Evolutionary conservation across 1,140 invertebrate genomes (phyloP).

Genomic region (Brachionus koreanus): DNA sequence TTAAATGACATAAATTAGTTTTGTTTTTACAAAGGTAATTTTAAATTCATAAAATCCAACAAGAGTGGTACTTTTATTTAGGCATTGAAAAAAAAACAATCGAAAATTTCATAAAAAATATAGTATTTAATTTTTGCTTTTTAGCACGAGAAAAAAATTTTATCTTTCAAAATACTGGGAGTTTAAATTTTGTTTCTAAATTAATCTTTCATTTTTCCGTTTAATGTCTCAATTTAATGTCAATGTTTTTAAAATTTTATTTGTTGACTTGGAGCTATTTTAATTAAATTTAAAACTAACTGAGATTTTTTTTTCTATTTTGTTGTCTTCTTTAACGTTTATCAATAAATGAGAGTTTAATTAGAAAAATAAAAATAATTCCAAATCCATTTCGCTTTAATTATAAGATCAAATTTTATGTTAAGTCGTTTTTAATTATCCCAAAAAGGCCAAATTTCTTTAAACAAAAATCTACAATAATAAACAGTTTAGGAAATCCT

Average conservation of each 20-base stretch:
- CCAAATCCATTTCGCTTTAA: neutral
- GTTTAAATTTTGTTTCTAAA: too few species aligned
- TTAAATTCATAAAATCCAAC: neutral
- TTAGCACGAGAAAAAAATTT: too few species aligned
- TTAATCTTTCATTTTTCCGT: too few species aligned
- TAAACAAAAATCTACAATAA: neutral
- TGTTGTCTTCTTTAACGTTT: neutral
- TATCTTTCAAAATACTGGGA: too few species aligned
- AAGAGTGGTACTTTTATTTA: neutral
- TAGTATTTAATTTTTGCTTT: too few species aligned
- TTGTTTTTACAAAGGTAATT: neutral
- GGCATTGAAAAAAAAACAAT: too few species aligned
- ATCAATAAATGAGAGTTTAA: neutral
- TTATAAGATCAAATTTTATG: slow-evolving; percentile 8
- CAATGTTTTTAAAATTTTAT: neutral
- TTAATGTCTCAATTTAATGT: too few species aligned
- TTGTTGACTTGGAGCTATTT: neutral
- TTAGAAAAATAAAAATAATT: neutral
- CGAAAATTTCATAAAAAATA: too few species aligned
- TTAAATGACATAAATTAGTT: neutral
- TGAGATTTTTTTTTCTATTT: neutral
- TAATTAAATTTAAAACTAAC: neutral
- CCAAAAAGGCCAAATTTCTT: neutral
- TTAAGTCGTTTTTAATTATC: slow-evolving; percentile 33
- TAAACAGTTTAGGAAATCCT: slow-evolving; percentile 15